Percentiles rank a stretch among this genome's conserved stretches.
These are phyloP conservation scores for Ctenicera cuprea DNA, from an alignment of 2,888 invertebrate species.

Conservation along the genomic window DNA sequence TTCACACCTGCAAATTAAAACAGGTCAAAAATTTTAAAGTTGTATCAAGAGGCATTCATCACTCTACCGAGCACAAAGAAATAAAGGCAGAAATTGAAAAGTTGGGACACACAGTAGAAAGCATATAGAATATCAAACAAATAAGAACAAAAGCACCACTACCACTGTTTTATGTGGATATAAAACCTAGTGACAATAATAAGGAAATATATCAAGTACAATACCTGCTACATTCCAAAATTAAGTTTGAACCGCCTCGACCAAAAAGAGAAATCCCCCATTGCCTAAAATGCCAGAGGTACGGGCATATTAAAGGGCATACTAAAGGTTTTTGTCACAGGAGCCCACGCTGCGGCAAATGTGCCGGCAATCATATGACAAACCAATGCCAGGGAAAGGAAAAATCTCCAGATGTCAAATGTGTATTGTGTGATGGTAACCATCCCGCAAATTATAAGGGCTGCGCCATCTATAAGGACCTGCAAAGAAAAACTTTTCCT, in stretches of 20 bases:
- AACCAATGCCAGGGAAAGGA: slow-evolving; percentile 26
- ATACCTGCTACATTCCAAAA: slow-evolving; percentile 9
- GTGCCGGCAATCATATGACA: slow-evolving; percentile 48
- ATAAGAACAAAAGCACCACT: slow-evolving; percentile 2
- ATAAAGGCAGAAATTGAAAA: slow-evolving; percentile 18
- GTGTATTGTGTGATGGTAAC: slow-evolving; percentile 33
- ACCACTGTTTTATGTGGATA: slow-evolving; percentile 23
- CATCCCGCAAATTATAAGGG: slow-evolving; percentile 44
- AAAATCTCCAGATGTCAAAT: neutral
- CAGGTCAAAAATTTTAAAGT: slow-evolving; percentile 25
- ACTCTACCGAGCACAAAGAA: neutral
- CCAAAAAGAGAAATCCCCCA: slow-evolving; percentile 45
- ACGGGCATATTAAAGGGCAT: too few relatives aligned
- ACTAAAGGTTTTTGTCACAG: slow-evolving; percentile 54
- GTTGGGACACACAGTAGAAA: slow-evolving; percentile 23
- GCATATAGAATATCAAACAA: slow-evolving; percentile 24
- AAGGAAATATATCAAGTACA: slow-evolving; percentile 38
- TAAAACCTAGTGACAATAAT: slow-evolving; percentile 31
- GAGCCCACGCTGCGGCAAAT: slow-evolving; percentile 53
- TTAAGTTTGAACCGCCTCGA: slow-evolving; percentile 40
- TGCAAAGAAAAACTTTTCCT: slow-evolving; percentile 22
- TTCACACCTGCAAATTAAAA: slow-evolving; percentile 20
- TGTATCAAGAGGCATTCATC: slow-evolving; percentile 16
- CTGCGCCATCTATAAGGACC: slow-evolving; percentile 26
- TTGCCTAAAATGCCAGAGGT: slow-evolving; percentile 56